These are phyloP conservation scores for Hybognathus amarus DNA, from an alignment of 2,797 vertebrate species.

Conservation along the genomic window DNA sequence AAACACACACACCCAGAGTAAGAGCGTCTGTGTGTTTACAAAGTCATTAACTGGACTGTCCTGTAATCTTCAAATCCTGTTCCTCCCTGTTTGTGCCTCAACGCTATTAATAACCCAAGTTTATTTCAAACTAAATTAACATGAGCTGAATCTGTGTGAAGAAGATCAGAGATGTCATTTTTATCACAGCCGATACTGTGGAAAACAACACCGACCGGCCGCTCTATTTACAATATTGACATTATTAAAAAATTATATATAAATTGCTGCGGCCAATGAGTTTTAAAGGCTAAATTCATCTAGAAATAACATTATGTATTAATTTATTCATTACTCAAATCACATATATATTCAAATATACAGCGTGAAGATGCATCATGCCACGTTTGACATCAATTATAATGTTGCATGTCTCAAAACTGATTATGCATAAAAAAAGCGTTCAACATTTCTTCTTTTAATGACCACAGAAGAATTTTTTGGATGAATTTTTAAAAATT, in stretches of 20 bases:
- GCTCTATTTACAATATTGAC: background rate
- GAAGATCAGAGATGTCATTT: conserved; percentile 9
- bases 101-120: conserved; percentile 9
- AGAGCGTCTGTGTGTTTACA: background rate
- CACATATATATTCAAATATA: background rate
- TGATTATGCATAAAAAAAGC: too few relatives aligned
- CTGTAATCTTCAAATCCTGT: conserved; percentile 25
- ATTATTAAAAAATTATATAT: background rate
- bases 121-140: background rate
- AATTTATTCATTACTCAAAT: background rate
- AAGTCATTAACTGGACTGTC: background rate
- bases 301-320: background rate
- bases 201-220: background rate
- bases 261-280: background rate
- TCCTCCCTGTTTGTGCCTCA: background rate
- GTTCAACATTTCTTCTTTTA: too few relatives aligned
- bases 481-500: too few relatives aligned
- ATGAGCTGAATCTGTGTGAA: background rate
- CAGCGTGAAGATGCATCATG: too few relatives aligned
- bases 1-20: background rate
- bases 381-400: too few relatives aligned
- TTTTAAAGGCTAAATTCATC: background rate
- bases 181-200: background rate
- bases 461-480: too few relatives aligned
- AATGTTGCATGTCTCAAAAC: too few relatives aligned